Percentiles rank a stretch among this genome's conserved stretches.
Conservation (phyloP, 1,140 invertebrate genomes). For the Pseudomyrmex pallidus region DNA sequence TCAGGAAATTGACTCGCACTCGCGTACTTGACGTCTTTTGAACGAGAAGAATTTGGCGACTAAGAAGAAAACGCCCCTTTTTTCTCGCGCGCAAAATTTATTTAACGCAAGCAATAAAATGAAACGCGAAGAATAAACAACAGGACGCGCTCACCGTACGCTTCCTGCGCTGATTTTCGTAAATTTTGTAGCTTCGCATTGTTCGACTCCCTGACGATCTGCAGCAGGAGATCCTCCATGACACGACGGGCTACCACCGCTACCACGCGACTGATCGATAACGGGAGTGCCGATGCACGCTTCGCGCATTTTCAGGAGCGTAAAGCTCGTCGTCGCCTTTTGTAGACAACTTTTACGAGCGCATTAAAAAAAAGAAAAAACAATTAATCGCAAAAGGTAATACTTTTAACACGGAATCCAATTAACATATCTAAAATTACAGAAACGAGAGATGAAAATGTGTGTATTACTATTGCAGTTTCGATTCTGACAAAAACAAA, state of each 20-base stretch:
- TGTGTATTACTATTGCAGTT: no score
- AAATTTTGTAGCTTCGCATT: slow-evolving; percentile 90
- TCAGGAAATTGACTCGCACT: background rate
- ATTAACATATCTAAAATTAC: background rate
- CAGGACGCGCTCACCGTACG: slow-evolving; percentile 87
- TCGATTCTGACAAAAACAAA: no score
- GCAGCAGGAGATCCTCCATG: slow-evolving; percentile 94
- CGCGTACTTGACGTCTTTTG: background rate
- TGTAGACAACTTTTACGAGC: no score
- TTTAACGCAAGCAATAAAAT: background rate
- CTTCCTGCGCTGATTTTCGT: slow-evolving; percentile 92
- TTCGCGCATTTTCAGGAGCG: slow-evolving; percentile 64
- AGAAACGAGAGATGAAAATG: no score
- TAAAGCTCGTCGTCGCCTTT: slow-evolving; percentile 15
- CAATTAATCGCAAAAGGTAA: background rate
- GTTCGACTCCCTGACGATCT: slow-evolving; percentile 91
- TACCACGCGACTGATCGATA: slow-evolving; percentile 83
- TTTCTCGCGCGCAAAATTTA: background rate
- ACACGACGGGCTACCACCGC: slow-evolving; percentile 79
- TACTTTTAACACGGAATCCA: background rate
- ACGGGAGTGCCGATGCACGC: slow-evolving; percentile 70
- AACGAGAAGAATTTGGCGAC: background rate
- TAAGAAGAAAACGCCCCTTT: background rate
- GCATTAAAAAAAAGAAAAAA: no score
- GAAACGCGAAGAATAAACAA: background rate